Percentiles rank a stretch among this genome's conserved stretches.
Conservation (phyloP, 2,113 vertebrate genomes). For the Macrotis lagotis region DNA sequence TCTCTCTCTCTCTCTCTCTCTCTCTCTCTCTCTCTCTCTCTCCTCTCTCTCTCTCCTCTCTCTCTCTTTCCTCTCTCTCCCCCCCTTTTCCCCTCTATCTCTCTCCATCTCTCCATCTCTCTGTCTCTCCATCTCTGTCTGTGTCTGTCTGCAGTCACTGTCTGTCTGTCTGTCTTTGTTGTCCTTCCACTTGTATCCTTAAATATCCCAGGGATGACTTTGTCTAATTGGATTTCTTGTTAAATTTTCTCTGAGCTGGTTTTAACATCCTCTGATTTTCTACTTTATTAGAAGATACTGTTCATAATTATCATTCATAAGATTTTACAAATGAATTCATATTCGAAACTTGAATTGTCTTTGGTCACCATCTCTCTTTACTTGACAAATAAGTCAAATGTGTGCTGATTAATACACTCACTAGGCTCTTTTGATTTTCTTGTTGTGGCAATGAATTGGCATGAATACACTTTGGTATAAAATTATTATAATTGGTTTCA, state of each 20-base stretch:
- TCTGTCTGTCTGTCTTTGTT: neutral
- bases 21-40: no score
- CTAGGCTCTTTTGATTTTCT: neutral
- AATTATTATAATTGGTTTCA: neutral
- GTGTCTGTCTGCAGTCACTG: no score
- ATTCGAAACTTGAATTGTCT: neutral
- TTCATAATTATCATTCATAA: neutral
- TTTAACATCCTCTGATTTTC: neutral
- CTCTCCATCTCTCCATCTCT: no score
- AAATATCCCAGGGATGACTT: neutral
- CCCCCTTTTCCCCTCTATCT: no score
- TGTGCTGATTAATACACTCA: neutral
- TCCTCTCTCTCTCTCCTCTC: no score
- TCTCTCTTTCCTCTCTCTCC: no score
- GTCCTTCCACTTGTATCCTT: neutral
- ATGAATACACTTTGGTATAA: neutral
- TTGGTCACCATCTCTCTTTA: neutral
- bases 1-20: no score
- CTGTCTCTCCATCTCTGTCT: no score
- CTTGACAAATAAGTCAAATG: neutral
- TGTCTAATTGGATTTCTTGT: neutral
- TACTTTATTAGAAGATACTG: neutral
- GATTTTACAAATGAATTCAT: neutral
- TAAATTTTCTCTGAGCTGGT: neutral
- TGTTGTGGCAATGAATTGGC: neutral